Evolutionary conservation across 2,797 vertebrate species (phyloP).

Genomic region (Neosalanx taihuensis): DNA sequence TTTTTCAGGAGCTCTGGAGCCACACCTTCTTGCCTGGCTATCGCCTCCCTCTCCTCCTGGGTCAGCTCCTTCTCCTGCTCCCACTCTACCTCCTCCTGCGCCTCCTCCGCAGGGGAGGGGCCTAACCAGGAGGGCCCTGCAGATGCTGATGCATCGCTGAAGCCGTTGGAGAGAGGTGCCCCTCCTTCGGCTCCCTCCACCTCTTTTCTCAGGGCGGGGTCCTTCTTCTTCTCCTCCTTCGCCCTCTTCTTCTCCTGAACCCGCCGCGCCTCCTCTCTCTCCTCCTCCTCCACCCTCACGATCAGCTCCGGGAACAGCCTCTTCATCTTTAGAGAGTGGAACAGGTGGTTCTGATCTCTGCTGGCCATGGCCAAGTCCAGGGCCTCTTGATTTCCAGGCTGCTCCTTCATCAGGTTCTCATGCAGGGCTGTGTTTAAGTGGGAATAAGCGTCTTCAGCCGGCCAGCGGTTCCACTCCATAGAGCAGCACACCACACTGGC

Average conservation of each 20-base stretch:
- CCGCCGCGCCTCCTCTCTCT: constrained; percentile 55
- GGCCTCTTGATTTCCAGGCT: constrained; percentile 28
- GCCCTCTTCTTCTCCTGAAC: constrained; percentile 56
- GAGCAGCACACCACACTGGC: constrained; percentile 92
- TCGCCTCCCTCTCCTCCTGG: constrained; percentile 77
- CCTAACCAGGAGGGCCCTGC: background rate
- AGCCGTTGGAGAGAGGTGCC: background rate
- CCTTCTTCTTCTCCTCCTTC: constrained; percentile 50
- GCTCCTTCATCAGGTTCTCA: constrained; percentile 37
- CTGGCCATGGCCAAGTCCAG: constrained; percentile 81
- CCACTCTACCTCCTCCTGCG: constrained; percentile 20
- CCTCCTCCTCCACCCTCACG: constrained; percentile 63
- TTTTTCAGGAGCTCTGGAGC: constrained; percentile 59
- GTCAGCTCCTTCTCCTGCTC: constrained; percentile 58
- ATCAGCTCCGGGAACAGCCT: constrained; percentile 86
- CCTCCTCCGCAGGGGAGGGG: background rate
- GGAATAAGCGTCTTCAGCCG: constrained; percentile 74
- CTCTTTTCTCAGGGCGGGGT: constrained; percentile 45
- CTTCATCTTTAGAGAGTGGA: constrained; percentile 85
- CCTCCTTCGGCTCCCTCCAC: constrained; percentile 60
- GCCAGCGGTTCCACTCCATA: constrained; percentile 97
- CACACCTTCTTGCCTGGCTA: constrained; percentile 72
- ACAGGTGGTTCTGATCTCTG: constrained; percentile 86
- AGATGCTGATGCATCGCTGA: background rate
- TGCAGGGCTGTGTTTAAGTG: constrained; percentile 39